These are phyloP conservation scores for Struthio camelus DNA, from an alignment of 2,113 vertebrate species.

Conservation along the genomic window DNA sequence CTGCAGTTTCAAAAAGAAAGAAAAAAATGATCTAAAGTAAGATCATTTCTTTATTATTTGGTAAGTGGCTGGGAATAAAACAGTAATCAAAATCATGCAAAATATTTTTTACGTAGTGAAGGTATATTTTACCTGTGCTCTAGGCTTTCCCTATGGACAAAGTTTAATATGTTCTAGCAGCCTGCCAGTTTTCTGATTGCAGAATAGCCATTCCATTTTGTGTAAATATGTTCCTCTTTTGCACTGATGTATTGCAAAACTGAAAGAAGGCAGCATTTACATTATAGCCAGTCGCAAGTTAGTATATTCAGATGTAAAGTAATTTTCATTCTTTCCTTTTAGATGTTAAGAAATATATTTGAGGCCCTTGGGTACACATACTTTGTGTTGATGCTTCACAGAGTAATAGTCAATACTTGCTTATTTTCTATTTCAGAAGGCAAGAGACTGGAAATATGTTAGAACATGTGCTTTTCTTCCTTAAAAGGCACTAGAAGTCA, in stretches of 20 bases:
- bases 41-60: not conserved
- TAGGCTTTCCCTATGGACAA: not conserved
- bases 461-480: not conserved
- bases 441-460: not conserved
- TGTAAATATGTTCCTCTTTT: not conserved
- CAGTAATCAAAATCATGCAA: not conserved
- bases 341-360: not conserved
- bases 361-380: not conserved
- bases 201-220: not conserved
- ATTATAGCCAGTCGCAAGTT: not conserved
- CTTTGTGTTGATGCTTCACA: not conserved
- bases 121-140: not conserved
- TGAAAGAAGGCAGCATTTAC: not conserved
- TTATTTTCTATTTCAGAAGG: not conserved
- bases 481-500: not conserved
- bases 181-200: not conserved
- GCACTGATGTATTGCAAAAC: not conserved
- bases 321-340: not conserved
- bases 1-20: too few relatives aligned
- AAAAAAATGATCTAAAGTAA: not conserved
- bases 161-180: not conserved
- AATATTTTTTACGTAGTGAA: not conserved
- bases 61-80: not conserved
- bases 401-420: not conserved
- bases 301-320: not conserved